Evolutionary conservation across 2,797 vertebrate genomes (phyloP).

Genomic region (Synanceia verrucosa): DNA sequence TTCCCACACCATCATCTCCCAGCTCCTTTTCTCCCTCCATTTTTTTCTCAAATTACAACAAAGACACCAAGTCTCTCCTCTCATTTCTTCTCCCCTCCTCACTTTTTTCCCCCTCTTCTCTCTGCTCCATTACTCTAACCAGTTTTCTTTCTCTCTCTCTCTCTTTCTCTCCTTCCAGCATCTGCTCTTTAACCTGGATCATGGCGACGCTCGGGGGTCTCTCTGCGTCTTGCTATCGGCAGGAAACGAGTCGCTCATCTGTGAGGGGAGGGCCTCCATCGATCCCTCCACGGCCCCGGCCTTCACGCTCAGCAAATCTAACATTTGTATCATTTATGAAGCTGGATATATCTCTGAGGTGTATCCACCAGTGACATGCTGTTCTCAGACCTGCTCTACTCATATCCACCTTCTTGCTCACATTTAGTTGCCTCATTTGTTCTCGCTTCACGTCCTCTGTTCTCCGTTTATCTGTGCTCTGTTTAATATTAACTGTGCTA

Average conservation of each 20-base stretch:
- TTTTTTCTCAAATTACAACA: too few species aligned
- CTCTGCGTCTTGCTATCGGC: not conserved
- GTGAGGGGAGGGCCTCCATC: conserved; percentile 14
- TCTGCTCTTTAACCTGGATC: conserved; percentile 26
- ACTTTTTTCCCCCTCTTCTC: not conserved
- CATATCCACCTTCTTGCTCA: not conserved
- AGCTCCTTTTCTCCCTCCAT: not conserved
- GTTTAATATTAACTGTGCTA: not conserved
- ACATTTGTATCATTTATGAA: conserved; percentile 41
- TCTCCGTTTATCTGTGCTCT: not conserved
- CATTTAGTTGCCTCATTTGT: not conserved
- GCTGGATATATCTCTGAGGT: conserved; percentile 30
- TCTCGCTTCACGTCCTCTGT: not conserved
- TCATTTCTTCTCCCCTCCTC: not conserved
- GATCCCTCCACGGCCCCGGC: conserved; percentile 10
- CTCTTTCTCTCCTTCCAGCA: not conserved
- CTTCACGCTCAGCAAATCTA: conserved; percentile 48
- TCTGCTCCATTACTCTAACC: too few species aligned
- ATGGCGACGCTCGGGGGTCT: not conserved
- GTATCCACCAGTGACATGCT: too few species aligned
- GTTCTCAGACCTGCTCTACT: not conserved
- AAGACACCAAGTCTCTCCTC: too few species aligned
- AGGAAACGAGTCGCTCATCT: conserved; percentile 29
- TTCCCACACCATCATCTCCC: too few species aligned
- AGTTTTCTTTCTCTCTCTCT: not conserved